A percentile compares a stretch with the other conserved stretches of the same genome.
These are phyloP conservation scores for Sarcophaga carnaria DNA, from an alignment of 2,888 invertebrate species.

Conservation along the genomic window DNA sequence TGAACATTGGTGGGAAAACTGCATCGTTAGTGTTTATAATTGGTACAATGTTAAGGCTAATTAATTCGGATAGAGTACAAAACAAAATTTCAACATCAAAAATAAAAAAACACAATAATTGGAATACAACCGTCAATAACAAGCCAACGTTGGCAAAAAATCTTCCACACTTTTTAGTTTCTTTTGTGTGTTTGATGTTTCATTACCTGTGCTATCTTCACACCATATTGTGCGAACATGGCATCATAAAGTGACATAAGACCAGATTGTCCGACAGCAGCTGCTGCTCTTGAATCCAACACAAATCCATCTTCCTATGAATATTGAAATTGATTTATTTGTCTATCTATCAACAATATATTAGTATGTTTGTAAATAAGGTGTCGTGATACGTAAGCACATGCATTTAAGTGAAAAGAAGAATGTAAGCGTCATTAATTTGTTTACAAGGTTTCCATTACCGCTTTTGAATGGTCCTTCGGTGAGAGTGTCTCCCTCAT, in stretches of 20 bases:
- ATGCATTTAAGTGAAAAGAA: neutral
- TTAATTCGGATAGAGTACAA: slow-evolving; percentile 95
- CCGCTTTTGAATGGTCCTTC: slow-evolving; percentile 90
- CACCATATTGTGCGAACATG: slow-evolving; percentile 99
- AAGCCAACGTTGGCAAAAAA: neutral
- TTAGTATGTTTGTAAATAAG: neutral
- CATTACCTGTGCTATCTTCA: slow-evolving; percentile 96
- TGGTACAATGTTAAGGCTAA: slow-evolving; percentile 98
- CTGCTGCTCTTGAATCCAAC: slow-evolving; percentile 94
- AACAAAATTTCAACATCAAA: slow-evolving; percentile 85
- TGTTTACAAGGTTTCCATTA: slow-evolving; percentile 75
- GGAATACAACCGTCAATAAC: neutral
- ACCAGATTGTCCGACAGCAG: slow-evolving; percentile 99
- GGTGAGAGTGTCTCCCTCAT: slow-evolving; percentile 86
- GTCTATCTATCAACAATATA: neutral
- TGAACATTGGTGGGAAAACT: slow-evolving; percentile 96
- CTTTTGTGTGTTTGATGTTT: slow-evolving; percentile 27
- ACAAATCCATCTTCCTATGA: slow-evolving; percentile 87
- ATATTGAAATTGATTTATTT: slow-evolving; percentile 51
- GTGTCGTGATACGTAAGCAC: neutral
- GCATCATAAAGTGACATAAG: slow-evolving; percentile 99
- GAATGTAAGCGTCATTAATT: neutral
- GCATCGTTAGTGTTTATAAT: slow-evolving; percentile 99
- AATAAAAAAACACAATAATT: neutral
- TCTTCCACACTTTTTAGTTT: neutral